Evolutionary conservation across 1,140 invertebrate genomes (phyloP).

Genomic region (Nixonia krombeini): DNA sequence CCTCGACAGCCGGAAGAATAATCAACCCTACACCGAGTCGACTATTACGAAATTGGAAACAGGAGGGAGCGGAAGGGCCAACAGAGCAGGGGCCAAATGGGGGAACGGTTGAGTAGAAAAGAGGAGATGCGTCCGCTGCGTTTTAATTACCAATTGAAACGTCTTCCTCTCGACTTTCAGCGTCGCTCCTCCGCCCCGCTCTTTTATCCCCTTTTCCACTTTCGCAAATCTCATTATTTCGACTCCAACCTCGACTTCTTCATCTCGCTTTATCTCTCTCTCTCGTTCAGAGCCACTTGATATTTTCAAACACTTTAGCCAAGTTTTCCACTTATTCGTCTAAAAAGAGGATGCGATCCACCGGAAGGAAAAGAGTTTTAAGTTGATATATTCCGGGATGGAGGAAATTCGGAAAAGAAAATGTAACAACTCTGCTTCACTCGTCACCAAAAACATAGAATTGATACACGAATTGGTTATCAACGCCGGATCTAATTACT

Average conservation of each 20-base stretch:
- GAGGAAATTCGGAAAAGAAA: slow-evolving; percentile 17
- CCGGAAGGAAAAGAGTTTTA: too few relatives aligned
- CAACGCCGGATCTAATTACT: too few relatives aligned
- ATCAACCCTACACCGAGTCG: not conserved
- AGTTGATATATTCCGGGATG: slow-evolving; percentile 9
- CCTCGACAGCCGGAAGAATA: not conserved
- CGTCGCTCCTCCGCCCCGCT: too few relatives aligned
- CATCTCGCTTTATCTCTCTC: slow-evolving; percentile 13
- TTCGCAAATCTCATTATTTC: slow-evolving; percentile 1
- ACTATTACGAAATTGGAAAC: not conserved
- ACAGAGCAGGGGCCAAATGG: slow-evolving; percentile 2
- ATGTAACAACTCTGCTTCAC: too few relatives aligned
- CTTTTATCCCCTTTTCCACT: slow-evolving; percentile 9
- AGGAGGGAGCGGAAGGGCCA: not conserved
- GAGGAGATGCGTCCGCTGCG: too few relatives aligned
- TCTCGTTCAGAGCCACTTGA: slow-evolving; percentile 39
- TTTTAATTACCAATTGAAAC: slow-evolving; percentile 68
- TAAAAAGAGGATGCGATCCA: too few relatives aligned
- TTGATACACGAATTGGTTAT: too few relatives aligned
- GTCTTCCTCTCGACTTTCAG: slow-evolving; percentile 31
- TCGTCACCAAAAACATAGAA: too few relatives aligned
- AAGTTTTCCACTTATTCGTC: not conserved
- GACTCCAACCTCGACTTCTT: slow-evolving; percentile 13
- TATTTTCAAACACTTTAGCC: slow-evolving; percentile 57
- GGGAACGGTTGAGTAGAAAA: slow-evolving; percentile 13